Evolutionary conservation across 2,113 vertebrate genomes (phyloP).

Genomic region (Saccopteryx leptura): DNA sequence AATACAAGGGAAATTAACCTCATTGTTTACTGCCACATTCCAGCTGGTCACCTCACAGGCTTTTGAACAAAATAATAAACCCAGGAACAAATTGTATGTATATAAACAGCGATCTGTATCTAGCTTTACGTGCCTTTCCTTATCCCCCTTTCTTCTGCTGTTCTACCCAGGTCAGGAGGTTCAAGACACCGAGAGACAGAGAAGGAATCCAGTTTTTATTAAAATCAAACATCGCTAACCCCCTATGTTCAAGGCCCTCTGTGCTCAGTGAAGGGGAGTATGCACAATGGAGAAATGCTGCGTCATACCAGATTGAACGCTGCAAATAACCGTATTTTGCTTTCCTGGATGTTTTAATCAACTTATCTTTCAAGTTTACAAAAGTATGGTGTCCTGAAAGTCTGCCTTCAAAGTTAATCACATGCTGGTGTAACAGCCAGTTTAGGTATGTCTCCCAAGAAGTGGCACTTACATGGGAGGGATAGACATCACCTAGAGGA

Average conservation of each 20-base stretch:
- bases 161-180: neutral
- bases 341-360: constrained; percentile 39
- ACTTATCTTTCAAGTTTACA: constrained; percentile 41
- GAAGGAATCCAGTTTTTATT: constrained; percentile 6
- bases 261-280: accelerated
- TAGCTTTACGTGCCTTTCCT: neutral
- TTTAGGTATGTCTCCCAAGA: neutral
- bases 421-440: neutral
- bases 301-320: neutral
- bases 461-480: neutral
- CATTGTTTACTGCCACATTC: constrained; percentile 1
- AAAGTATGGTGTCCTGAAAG: constrained; percentile 35
- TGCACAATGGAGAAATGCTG: neutral
- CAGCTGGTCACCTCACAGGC: neutral
- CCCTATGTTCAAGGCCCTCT: neutral
- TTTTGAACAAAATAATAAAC: constrained; percentile 41
- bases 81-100: neutral
- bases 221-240: neutral
- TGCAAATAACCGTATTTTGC: constrained; percentile 13
- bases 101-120: neutral
- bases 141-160: neutral
- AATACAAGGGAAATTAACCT: constrained; percentile 2
- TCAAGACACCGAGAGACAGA: neutral
- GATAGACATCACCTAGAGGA: neutral
- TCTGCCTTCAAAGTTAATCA: constrained; percentile 54